Evolutionary conservation across 37 sponge, comb jelly and placozoan species (phyloP).

Genomic region (Petrosia ficiformis): DNA sequence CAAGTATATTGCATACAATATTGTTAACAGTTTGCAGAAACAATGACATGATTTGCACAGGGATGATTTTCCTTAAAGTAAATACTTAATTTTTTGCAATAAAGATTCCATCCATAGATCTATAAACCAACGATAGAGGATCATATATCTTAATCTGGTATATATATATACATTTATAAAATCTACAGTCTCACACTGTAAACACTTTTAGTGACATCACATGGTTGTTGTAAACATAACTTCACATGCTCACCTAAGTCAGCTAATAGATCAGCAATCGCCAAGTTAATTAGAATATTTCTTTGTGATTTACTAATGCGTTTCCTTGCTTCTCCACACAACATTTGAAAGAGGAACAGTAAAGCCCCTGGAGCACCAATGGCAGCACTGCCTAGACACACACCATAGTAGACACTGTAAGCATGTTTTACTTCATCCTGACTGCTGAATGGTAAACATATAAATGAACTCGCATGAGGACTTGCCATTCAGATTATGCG

Average conservation of each 20-base stretch:
- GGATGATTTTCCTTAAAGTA: no score
- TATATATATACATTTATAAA: no score
- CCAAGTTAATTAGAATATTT: conserved; percentile 42
- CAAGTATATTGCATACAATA: no score
- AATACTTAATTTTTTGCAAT: no score
- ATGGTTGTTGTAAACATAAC: neutral
- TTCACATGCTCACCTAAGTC: conserved; percentile 32
- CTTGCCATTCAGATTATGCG: no score
- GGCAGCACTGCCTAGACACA: conserved; percentile 36
- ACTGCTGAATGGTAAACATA: conserved; percentile 39
- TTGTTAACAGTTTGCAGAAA: no score
- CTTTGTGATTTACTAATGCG: conserved; percentile 19
- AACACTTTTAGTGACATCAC: no score
- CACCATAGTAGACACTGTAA: conserved; percentile 35
- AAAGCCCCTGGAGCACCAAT: conserved; percentile 36
- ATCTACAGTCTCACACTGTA: no score
- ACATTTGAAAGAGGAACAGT: conserved; percentile 35
- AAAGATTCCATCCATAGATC: no score
- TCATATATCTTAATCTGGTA: no score
- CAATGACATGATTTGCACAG: no score
- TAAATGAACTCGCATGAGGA: conserved; percentile 56
- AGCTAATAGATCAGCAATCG: conserved; percentile 40
- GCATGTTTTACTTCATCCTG: conserved; percentile 24
- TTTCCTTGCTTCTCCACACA: neutral
- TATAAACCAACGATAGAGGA: no score